A percentile compares a stretch with the other conserved stretches of the same genome.
Conservation (phyloP, 2,797 vertebrate genomes). For the Sorex maritimensis region DNA sequence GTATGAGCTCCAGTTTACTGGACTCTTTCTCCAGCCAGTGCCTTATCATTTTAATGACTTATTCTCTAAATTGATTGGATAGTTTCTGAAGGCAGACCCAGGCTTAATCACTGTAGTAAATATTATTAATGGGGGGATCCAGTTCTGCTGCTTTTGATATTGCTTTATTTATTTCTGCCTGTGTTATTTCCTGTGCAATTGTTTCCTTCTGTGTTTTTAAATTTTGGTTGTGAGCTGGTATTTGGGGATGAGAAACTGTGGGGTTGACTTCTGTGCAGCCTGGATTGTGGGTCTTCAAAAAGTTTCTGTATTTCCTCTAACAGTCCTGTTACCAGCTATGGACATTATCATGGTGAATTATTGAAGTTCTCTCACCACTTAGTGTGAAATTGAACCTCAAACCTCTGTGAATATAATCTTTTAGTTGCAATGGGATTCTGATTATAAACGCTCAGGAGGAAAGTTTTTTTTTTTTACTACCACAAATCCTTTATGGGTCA, state of each 20-base stretch:
- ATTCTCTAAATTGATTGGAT: background rate
- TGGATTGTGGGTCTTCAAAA: background rate
- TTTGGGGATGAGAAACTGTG: background rate
- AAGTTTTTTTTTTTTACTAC: background rate
- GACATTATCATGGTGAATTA: background rate
- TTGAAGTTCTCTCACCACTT: background rate
- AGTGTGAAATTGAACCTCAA: background rate
- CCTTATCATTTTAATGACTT: background rate
- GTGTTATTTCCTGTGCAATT: background rate
- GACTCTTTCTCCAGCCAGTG: too few relatives aligned
- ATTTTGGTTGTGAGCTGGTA: background rate
- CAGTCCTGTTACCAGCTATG: background rate
- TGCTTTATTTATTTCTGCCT: slow-evolving; percentile 7
- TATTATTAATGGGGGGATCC: background rate
- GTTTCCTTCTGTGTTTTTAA: background rate
- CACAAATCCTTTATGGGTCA: too few relatives aligned
- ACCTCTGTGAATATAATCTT: background rate
- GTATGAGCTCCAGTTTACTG: too few relatives aligned
- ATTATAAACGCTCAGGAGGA: slow-evolving; percentile 34
- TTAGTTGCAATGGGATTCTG: background rate
- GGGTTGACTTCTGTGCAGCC: background rate
- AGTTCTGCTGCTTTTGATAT: background rate
- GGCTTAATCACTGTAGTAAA: background rate
- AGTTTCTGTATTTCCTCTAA: slow-evolving; percentile 18
- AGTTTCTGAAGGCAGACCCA: background rate